Evolutionary conservation across 2,888 invertebrate genomes (phyloP).

Genomic region (Microchrysa polita): DNA sequence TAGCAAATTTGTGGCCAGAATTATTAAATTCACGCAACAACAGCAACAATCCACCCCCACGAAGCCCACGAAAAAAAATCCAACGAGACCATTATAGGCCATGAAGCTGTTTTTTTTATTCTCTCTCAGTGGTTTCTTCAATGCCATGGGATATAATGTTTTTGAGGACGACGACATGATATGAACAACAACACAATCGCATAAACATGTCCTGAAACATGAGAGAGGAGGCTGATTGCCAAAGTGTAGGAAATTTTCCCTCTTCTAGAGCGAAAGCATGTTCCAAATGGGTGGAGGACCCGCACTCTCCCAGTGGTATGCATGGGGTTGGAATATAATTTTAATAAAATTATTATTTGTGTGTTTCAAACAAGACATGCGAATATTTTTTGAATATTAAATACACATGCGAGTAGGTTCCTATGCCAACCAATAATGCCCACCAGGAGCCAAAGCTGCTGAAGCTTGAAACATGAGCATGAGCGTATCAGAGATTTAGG

Average conservation of each 20-base stretch:
- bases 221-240: background rate
- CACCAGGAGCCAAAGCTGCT: no score
- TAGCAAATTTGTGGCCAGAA: constrained; percentile 25
- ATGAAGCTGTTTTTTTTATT: constrained; percentile 6
- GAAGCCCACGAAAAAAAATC: no score
- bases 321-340: background rate
- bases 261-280: no score
- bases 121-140: no score
- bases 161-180: constrained; percentile 12
- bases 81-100: background rate
- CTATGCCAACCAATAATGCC: no score
- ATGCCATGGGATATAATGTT: background rate
- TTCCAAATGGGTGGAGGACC: no score
- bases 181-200: background rate
- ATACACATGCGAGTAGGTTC: background rate
- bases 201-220: background rate
- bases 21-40: constrained; percentile 19
- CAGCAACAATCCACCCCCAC: background rate
- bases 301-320: no score
- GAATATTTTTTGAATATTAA: background rate
- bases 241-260: background rate
- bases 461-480: no score
- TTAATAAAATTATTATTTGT: constrained; percentile 5
- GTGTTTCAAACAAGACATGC: background rate
- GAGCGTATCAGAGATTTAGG: no score